phyloP scores from a whole-genome alignment of 1,140 invertebrate genomes.

The Polypedilum pembai region DNA sequence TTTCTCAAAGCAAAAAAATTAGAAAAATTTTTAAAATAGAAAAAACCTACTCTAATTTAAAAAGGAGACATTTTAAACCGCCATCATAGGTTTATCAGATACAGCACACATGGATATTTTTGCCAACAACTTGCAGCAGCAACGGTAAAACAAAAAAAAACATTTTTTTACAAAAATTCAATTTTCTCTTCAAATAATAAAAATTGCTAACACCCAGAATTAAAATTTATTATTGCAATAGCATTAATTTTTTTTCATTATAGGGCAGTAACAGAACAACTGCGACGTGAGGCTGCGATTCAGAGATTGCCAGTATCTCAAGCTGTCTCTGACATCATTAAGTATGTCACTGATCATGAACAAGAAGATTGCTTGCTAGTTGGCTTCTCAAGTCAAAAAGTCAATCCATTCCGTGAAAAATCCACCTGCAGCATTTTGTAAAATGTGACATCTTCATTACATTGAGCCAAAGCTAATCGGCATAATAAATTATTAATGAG shows the following conservation, averaged over 20 bases:
- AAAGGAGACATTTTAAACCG: not conserved
- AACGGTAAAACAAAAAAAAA: constrained; percentile 48
- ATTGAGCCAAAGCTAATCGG: too few species aligned
- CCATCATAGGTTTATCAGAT: constrained; percentile 71
- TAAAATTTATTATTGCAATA: not conserved
- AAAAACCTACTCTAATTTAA: too few species aligned
- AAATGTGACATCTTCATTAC: constrained; percentile 34
- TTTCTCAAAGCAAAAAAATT: too few species aligned
- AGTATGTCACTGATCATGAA: constrained; percentile 86
- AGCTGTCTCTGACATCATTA: constrained; percentile 88
- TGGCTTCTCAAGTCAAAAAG: constrained; percentile 91
- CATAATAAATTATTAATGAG: too few species aligned
- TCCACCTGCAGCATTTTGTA: constrained; percentile 82
- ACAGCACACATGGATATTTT: constrained; percentile 83
- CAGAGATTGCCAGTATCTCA: constrained; percentile 79
- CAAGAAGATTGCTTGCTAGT: constrained; percentile 92
- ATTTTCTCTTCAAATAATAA: not conserved
- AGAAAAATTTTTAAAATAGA: too few species aligned
- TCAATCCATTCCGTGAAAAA: constrained; percentile 96
- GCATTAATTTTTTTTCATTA: not conserved
- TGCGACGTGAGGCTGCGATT: constrained; percentile 82
- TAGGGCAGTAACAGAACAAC: constrained; percentile 78
- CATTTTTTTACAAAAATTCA: not conserved
- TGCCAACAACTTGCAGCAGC: constrained; percentile 83
- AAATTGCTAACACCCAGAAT: not conserved